Evolutionary conservation across 1,140 invertebrate genomes (phyloP), one percentile per base, ranked within the genome.

Genomic region (Holcopasites calliopsidis): DNA sequence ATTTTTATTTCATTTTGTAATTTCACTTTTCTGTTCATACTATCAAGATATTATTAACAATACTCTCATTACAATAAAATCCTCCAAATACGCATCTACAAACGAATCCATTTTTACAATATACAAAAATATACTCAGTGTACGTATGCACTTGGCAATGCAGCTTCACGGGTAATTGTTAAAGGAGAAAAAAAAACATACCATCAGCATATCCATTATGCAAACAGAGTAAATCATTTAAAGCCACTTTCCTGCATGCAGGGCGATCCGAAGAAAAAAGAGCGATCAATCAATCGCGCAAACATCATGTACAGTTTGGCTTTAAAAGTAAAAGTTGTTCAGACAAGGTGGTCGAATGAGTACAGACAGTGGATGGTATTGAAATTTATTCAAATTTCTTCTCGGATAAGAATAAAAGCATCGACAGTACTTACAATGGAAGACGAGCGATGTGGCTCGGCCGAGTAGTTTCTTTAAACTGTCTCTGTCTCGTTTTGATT

Each of bases 401-500:
- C n/a, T 35, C n/a, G 11, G 18, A 54, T n/a, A n/a, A 21, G 47
- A 28, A 52, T 38, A 66, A 50, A 33, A n/a, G 23, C 65, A 35
- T 54, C 8, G 49, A 54, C 23, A 54, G 35, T 54, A 40, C 33
- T 40, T 0, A 16, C 13, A 13, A 2, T 23, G 28, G n/a, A n/a
- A 52, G 7, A 13, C 0, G 11, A 23, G 13, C 49, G 13, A n/a
- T 35, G 21, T 1, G 38, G 49, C 11, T 18, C 31, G 6, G 26
- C 2, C 50, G 35, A 33, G 57, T 69, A 50, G 58, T 33, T 58
- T 35, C 77, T 38, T 55, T n/a, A 70, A 62, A 80, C 76, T 70
- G 79, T 76, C 76, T 73, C 66, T 68, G 79, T 60, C 55, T 49
- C 23, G 62, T 68, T 82, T 80, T 82, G 80, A 82, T 82, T 82